Evolutionary conservation across 2,797 vertebrate genomes (phyloP).

Genomic region (Iguana delicatissima): DNA sequence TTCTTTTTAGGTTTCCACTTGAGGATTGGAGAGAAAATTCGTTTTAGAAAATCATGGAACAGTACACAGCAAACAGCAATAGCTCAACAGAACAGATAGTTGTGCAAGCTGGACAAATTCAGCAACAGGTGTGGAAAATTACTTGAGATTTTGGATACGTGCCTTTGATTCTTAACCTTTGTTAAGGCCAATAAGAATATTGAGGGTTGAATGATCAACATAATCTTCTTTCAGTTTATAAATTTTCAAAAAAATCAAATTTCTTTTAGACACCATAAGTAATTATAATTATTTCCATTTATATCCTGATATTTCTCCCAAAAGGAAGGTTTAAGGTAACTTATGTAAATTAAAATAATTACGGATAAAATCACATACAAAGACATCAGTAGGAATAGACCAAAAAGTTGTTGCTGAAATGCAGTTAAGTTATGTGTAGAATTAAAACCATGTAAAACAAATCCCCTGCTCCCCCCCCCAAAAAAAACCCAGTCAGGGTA

Average conservation of each 20-base stretch:
- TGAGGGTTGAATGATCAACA: not conserved
- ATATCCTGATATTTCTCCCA: too few relatives aligned
- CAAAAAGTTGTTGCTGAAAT: too few relatives aligned
- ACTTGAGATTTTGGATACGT: fast-evolving
- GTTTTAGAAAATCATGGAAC: slow-evolving; percentile 87
- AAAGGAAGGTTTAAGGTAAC: too few relatives aligned
- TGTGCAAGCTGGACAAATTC: slow-evolving; percentile 95
- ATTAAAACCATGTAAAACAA: too few relatives aligned
- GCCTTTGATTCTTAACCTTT: not conserved
- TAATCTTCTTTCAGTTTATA: not conserved
- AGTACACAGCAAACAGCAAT: slow-evolving; percentile 90
- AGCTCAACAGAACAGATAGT: slow-evolving; percentile 96
- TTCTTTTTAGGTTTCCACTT: slow-evolving; percentile 34
- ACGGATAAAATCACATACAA: too few relatives aligned
- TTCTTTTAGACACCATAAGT: not conserved
- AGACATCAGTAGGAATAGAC: too few relatives aligned
- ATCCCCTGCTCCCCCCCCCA: too few relatives aligned
- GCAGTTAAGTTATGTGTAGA: too few relatives aligned
- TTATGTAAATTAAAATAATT: too few relatives aligned
- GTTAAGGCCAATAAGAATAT: not conserved
- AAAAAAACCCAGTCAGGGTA: too few relatives aligned
- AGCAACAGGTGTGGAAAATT: slow-evolving; percentile 88
- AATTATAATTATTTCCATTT: too few relatives aligned
- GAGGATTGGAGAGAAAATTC: slow-evolving; percentile 14
- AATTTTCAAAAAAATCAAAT: not conserved